These are phyloP conservation scores for Indicator indicator DNA, from an alignment of 2,113 vertebrate species.

Conservation along the genomic window DNA sequence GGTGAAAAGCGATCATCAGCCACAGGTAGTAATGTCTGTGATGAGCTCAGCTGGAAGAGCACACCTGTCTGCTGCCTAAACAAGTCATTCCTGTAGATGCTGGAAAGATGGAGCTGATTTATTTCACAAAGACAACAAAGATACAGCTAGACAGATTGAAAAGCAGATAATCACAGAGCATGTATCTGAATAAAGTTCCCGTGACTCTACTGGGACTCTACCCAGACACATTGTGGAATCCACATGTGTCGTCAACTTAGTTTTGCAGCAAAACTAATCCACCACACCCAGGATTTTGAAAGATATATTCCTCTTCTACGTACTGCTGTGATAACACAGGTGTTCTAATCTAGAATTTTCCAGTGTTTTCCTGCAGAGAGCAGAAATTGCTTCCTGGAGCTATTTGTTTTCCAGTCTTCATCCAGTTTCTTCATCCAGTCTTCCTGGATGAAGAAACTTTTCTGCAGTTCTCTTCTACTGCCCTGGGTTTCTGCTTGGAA, in stretches of 20 bases:
- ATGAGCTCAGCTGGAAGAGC: not conserved
- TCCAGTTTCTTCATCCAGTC: too few species aligned
- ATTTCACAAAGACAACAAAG: not conserved
- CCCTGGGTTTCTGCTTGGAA: not conserved
- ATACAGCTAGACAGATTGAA: not conserved
- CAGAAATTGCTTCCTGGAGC: not conserved
- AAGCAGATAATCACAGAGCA: not conserved
- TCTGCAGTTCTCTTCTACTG: not conserved
- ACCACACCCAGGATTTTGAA: not conserved
- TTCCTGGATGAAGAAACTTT: not conserved
- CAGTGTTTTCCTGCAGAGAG: not conserved
- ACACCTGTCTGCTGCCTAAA: not conserved
- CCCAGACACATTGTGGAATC: fast-evolving
- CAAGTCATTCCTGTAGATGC: not conserved
- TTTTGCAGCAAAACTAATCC: not conserved
- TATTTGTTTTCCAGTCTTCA: not conserved
- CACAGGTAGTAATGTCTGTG: not conserved
- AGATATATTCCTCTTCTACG: not conserved
- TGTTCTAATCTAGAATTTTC: not conserved
- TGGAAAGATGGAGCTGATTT: not conserved
- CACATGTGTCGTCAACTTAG: not conserved
- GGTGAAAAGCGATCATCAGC: not conserved
- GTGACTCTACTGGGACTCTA: not conserved
- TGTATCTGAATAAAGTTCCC: not conserved
- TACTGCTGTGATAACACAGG: not conserved